Evolutionary conservation across 2,888 invertebrate genomes (phyloP), one percentile per base, ranked within the genome.

Genomic region (Rhyacophila evoluta): DNA sequence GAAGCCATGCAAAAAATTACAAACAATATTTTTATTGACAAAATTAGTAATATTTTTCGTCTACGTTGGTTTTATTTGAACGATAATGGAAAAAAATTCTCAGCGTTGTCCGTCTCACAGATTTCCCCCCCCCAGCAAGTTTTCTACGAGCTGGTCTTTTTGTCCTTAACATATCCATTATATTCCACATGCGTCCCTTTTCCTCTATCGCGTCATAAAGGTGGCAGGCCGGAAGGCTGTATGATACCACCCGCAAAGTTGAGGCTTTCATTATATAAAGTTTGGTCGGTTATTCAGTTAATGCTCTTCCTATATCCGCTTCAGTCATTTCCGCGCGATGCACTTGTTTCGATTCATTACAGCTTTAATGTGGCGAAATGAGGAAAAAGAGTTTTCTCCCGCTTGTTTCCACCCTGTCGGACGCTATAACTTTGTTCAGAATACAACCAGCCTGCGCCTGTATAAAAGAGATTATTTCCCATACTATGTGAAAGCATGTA

Each of bases 241-340:
- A 29, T 28, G 78, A 78, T 78, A 78, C 75, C 75, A 78, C 70
- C 75, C 78, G 70, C 55, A 78, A 71, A 74, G 78, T 78, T 75
- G 69, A 78, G 73, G 78, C 80, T 76, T 80, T 75, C 55, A 55
- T 55, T 10, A 73, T 81, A 76, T 74, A 81, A 81, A 81, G 81
- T 81, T 79, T 55, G 55, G 55, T 55, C 75, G 81, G 80, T 71
- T 74, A 74, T 74, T 80, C 77, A 72, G 70, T 70, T 80, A 75
- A 77, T 72, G 80, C 76, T 80, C 77, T 74, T 80, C 75, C 77
- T 75, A 79, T 75, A 77, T 80, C 80, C 80, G 80, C 75, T 72
- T 70, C 77, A 80, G 70, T 41, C 76, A 72, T 70, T 71, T 73
- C 79, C 79, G 12, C 36, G 4, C 29, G 38, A 74, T 10, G 71